These are phyloP conservation scores for Scomber scombrus DNA, from an alignment of 2,113 vertebrate species.

Conservation along the genomic window DNA sequence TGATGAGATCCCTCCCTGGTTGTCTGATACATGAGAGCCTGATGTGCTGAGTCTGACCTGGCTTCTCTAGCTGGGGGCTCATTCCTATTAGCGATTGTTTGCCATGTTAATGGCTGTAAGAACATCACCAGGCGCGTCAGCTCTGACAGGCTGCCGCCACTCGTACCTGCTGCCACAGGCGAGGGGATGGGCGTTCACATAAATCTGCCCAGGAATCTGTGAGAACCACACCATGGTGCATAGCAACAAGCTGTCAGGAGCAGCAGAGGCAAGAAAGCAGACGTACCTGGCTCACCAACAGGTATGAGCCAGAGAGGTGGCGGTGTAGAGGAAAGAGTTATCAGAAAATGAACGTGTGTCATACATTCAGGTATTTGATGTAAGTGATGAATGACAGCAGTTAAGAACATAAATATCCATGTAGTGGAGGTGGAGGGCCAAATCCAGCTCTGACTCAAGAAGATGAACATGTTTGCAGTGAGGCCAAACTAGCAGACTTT, in stretches of 20 bases:
- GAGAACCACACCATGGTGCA: slow-evolving; percentile 61
- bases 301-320: slow-evolving; percentile 19
- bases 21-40: slow-evolving; percentile 23
- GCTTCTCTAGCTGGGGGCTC: slow-evolving; percentile 80
- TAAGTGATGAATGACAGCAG: slow-evolving; percentile 24
- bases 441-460: background rate
- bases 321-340: slow-evolving; percentile 10
- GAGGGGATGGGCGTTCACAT: slow-evolving; percentile 72
- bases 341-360: slow-evolving; percentile 41
- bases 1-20: background rate
- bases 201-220: slow-evolving; percentile 80
- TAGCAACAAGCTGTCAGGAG: slow-evolving; percentile 44
- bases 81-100: slow-evolving; percentile 87
- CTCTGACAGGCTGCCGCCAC: slow-evolving; percentile 85
- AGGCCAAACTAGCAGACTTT: background rate
- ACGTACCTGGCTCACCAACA: slow-evolving; percentile 16
- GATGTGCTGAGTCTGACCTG: slow-evolving; percentile 54
- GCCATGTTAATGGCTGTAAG: slow-evolving; percentile 88
- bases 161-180: slow-evolving; percentile 86
- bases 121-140: slow-evolving; percentile 81
- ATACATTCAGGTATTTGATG: slow-evolving; percentile 45
- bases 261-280: slow-evolving; percentile 33
- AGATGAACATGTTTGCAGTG: slow-evolving; percentile 8
- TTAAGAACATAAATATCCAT: slow-evolving; percentile 33
- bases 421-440: background rate